phyloP scores from a whole-genome alignment of 2,113 vertebrate genomes.

The Cardinalis cardinalis region DNA sequence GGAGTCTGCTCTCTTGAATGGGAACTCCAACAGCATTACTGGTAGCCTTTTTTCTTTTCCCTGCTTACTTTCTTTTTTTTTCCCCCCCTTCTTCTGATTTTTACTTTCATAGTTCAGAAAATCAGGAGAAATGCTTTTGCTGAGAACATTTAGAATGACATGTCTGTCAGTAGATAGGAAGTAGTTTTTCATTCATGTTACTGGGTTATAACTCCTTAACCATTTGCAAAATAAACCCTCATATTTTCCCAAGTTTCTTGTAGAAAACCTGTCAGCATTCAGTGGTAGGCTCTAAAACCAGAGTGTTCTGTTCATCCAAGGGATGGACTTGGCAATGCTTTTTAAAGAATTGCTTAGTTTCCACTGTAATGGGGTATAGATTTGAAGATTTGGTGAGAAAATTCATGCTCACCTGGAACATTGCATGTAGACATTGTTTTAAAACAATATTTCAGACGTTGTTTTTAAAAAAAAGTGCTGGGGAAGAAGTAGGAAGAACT shows the following conservation, averaged over 20 bases:
- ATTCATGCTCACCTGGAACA: background rate
- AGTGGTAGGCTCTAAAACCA: accelerated
- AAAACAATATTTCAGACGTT: background rate
- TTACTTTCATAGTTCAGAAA: background rate
- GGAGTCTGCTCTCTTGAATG: background rate
- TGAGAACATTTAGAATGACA: background rate
- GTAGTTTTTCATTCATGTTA: background rate
- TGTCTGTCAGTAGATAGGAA: background rate
- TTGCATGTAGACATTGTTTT: background rate
- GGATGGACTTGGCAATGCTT: background rate
- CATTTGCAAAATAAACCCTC: background rate
- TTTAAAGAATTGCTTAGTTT: background rate
- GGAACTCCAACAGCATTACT: background rate
- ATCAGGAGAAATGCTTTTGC: background rate
- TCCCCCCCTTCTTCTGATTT: background rate
- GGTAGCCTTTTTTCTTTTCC: background rate
- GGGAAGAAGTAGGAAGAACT: background rate
- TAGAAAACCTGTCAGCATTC: background rate
- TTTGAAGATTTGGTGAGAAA: background rate
- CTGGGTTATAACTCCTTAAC: background rate
- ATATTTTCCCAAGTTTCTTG: background rate
- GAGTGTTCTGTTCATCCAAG: background rate
- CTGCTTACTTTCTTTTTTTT: background rate
- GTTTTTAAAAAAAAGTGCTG: background rate
- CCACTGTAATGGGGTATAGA: background rate